A percentile compares a stretch with the other conserved stretches of the same genome.
Conservation (phyloP, 2,797 vertebrate species). For the Crenuchus spilurus region DNA sequence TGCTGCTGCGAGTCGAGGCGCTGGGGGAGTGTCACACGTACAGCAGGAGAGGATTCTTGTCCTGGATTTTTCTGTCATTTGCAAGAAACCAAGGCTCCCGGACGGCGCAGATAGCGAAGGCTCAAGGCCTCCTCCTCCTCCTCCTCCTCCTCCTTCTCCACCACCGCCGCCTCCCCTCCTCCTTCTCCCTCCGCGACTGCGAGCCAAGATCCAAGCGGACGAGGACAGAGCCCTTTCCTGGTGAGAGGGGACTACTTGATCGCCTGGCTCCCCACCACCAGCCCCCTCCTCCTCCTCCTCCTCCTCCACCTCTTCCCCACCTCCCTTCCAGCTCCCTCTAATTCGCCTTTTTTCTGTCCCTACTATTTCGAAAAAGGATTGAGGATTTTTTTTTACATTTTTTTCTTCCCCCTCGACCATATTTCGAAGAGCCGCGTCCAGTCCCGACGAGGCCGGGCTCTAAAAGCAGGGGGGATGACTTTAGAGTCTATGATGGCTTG, state of each 20-base stretch:
- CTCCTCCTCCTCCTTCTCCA: constrained; percentile 19
- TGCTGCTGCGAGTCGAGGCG: constrained; percentile 34
- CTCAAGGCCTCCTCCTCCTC: constrained; percentile 36
- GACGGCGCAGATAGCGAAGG: constrained; percentile 8
- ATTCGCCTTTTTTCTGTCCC: neutral
- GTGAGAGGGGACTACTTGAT: constrained; percentile 52
- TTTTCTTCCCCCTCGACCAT: neutral
- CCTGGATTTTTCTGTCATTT: constrained; percentile 50
- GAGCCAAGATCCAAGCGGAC: constrained; percentile 39
- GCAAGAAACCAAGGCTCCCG: constrained; percentile 33
- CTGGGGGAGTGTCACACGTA: constrained; percentile 49
- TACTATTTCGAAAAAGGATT: neutral
- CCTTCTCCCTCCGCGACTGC: constrained; percentile 49
- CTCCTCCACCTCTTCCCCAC: constrained; percentile 10
- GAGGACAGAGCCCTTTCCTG: constrained; percentile 52
- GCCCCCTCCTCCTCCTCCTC: constrained; percentile 46
- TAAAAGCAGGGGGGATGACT: constrained; percentile 87
- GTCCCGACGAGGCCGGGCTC: constrained; percentile 51
- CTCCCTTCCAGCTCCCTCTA: constrained; percentile 16
- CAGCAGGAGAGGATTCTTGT: constrained; percentile 38
- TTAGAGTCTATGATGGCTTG: constrained; percentile 99
- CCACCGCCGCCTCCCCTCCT: constrained; percentile 37
- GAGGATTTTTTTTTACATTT: neutral
- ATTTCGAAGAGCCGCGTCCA: constrained; percentile 18
- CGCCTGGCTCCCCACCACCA: constrained; percentile 57